phyloP scores from a whole-genome alignment of 2,113 vertebrate species.

The Numida meleagris region DNA sequence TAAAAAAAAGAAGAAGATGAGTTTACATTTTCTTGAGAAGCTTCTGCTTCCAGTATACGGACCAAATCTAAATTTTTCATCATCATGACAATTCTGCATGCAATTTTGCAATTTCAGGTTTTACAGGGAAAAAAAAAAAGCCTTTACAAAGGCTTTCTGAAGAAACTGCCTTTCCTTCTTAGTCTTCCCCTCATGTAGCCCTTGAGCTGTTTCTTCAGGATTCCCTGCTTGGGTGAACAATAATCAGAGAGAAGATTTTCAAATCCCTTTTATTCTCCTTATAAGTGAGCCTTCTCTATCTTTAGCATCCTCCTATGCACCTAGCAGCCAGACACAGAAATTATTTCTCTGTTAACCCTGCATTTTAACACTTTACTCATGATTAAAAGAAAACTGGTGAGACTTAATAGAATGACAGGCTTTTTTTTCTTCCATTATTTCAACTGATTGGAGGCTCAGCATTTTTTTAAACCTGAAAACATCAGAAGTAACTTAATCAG shows the following conservation, averaged over 20 bases:
- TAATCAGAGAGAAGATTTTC: slow-evolving; percentile 46
- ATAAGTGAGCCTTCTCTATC: slow-evolving; percentile 52
- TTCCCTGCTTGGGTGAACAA: slow-evolving; percentile 3
- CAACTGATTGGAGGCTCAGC: slow-evolving; percentile 52
- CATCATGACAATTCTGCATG: neutral
- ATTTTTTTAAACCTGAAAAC: slow-evolving; percentile 39
- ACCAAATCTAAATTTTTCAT: slow-evolving; percentile 43
- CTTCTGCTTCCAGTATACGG: slow-evolving; percentile 19
- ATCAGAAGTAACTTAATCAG: slow-evolving; percentile 30
- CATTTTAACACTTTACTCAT: slow-evolving; percentile 11
- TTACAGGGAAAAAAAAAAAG: neutral
- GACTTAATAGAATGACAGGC: slow-evolving; percentile 57
- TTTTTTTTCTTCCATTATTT: slow-evolving; percentile 12
- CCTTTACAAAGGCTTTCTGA: neutral
- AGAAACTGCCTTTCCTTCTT: slow-evolving; percentile 21
- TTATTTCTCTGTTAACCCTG: slow-evolving; percentile 56
- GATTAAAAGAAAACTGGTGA: slow-evolving; percentile 8
- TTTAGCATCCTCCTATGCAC: slow-evolving; percentile 67
- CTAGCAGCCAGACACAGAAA: slow-evolving; percentile 41
- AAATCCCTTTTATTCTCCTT: slow-evolving; percentile 32
- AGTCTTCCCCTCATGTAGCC: slow-evolving; percentile 4
- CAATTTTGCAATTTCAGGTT: neutral
- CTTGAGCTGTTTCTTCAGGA: slow-evolving; percentile 23
- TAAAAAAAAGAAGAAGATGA: slow-evolving; percentile 8
- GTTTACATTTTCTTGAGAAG: slow-evolving; percentile 30